Base-by-base conservation (phyloP, 2,113 vertebrate species). In the Tenrec ecaudatus region DNA sequence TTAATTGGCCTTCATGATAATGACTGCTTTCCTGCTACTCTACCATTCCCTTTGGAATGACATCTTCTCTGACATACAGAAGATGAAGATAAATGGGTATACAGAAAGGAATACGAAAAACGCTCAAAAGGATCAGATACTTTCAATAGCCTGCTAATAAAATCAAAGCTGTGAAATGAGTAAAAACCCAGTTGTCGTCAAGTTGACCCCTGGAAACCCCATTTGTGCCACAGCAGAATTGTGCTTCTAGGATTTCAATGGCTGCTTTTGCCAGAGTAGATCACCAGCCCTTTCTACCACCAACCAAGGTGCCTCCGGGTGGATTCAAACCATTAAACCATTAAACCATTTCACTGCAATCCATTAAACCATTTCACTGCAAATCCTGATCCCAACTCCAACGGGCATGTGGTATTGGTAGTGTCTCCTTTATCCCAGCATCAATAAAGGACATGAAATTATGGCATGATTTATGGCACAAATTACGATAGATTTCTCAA, bases 61-160 rank as follows among this genome's bases (percentile, higher is more conserved):
- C 82, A 15, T 69, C 53, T 82, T 75, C 83, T 94, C n/a, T 88
- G 12, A 76, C 36, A 40, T 62, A 60, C 38, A 79, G 7, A 94
- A 62, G 0, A 53, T 89, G 76, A 22, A 53, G 9, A 53, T 53
- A 53, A 12, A 53, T 53, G 47, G 9, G 11, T 53, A 53, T 53
- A 53, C 12, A 53, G 2, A 53, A 86, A 0, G 7, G 71, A 88
- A 71, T n/a, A 81, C 8, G 57, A 22, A 73, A 86, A 9, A 1
- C 58, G 38, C 88, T 79, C 23, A 31, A 6, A 60, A 20, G 33
- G 9, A 90, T 36, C 23, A 15, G 19, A 6, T 29, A 62, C 25
- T 80, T 73, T 6, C 36, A 83, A 88, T 3, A 93, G n/a, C 25
- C 60, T 86, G n/a, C 19, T 31, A 47, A 88, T 36, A 43, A 15